phyloP scores from a whole-genome alignment of 2,113 vertebrate genomes.

The Tetrax tetrax region DNA sequence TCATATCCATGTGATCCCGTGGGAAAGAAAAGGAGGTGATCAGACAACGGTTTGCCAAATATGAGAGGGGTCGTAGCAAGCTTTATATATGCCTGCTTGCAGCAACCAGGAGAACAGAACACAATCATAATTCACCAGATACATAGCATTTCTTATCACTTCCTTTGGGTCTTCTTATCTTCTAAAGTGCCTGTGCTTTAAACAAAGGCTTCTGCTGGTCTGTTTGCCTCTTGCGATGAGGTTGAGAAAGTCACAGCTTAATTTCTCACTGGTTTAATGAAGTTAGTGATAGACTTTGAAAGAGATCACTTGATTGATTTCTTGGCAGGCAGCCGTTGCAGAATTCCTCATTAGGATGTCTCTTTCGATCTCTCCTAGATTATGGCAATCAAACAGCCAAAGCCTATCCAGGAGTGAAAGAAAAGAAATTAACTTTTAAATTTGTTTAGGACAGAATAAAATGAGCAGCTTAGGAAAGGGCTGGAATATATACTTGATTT shows the following conservation, averaged over 20 bases:
- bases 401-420: background rate
- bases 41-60: background rate
- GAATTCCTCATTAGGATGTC: constrained; percentile 42
- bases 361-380: constrained; percentile 8
- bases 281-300: constrained; percentile 23
- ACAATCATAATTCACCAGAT: background rate
- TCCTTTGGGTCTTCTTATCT: background rate
- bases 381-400: background rate
- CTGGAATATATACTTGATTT: background rate
- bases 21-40: background rate
- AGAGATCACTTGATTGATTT: constrained; percentile 41
- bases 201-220: background rate
- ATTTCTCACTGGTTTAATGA: constrained; percentile 59
- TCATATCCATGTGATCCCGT: accelerated
- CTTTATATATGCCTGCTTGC: background rate
- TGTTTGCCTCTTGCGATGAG: background rate
- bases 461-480: background rate
- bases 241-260: constrained; percentile 13
- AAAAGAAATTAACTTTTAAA: background rate
- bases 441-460: background rate
- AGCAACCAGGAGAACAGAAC: background rate
- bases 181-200: background rate
- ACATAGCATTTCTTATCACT: background rate
- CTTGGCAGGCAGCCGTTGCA: constrained; percentile 19
- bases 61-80: background rate